Conservation (phyloP, 2,888 invertebrate species). For the Julus scanicus region DNA sequence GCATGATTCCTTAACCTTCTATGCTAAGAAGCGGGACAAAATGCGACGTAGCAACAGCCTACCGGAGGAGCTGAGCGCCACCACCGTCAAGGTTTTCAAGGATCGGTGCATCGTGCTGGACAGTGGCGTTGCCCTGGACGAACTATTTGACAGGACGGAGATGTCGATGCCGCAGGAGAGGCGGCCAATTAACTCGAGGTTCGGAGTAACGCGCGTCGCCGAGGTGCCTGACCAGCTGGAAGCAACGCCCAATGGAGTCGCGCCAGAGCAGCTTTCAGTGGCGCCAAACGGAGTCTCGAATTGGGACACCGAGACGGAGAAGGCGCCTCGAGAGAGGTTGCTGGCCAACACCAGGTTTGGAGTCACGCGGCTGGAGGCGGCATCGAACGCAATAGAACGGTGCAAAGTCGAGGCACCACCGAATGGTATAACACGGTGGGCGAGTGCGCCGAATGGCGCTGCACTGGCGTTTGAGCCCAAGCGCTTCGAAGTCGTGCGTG, state of each 20-base stretch:
- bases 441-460: background rate
- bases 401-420: background rate
- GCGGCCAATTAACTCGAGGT: background rate
- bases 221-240: background rate
- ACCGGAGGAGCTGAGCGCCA: background rate
- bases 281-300: background rate
- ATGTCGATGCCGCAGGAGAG: background rate
- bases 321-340: background rate
- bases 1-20: conserved; percentile 49
- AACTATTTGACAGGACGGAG: background rate
- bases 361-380: background rate
- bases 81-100: conserved; percentile 21
- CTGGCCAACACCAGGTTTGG: background rate
- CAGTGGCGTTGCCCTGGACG: background rate
- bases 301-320: background rate
- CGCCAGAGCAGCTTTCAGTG: background rate
- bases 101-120: background rate
- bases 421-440: background rate
- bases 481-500: background rate
- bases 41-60: conserved; percentile 36
- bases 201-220: background rate
- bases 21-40: conserved; percentile 39
- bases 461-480: background rate
- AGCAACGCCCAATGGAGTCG: background rate
- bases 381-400: background rate